Evolutionary conservation across 2,797 vertebrate species (phyloP), one percentile per base, ranked within the genome.

Genomic region (Pseudotriccus pelzelni): DNA sequence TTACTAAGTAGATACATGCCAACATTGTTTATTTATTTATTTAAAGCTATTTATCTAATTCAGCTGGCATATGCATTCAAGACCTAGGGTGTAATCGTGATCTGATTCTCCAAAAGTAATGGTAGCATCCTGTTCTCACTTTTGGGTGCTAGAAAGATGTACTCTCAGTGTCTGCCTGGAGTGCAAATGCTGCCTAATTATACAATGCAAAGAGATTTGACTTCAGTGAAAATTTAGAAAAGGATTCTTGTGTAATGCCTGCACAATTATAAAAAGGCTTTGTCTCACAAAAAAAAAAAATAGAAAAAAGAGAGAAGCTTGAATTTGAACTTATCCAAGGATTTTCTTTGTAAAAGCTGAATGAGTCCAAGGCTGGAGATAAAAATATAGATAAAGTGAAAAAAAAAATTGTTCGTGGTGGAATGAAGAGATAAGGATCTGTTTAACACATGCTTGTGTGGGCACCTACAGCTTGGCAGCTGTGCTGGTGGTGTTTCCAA

Each of bases 341-440:
- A 91, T n/a, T 95, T 84, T 90, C 83, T 81, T 91, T 90, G 73
- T 91, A 59, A 81, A 94, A 52, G 34, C 13, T 88, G 91, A 94
- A 78, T 86, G 93, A 59, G 14, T 90, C 20, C 58, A 81, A 47
- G 36, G 7, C 2, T 84, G 47, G 46, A 88, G 87, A 96, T 89
- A 75, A 94, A 96, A 91, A 90, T 73, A 62, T 43, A 75, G 91
- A 95, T 88, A 90, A 72, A 88, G 58, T 67, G 46, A 55, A 55
- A 68, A 88, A 87, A 69, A 88, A 95, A 37, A 37, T 63, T 77
- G 34, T 91, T 91, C 25, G 0, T 10, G 14, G 69, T 43, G 66
- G 69, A 93, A 62, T 7, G 19, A 36, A 75, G 30, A 84, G 58
- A 94, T 84, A 86, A 67, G 50, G 32, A 55, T 86, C 62, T 44